Percentiles rank a stretch among this genome's conserved stretches.
phyloP scores from a whole-genome alignment of 2,797 vertebrate genomes.

The Micropoecilia bifurca region DNA sequence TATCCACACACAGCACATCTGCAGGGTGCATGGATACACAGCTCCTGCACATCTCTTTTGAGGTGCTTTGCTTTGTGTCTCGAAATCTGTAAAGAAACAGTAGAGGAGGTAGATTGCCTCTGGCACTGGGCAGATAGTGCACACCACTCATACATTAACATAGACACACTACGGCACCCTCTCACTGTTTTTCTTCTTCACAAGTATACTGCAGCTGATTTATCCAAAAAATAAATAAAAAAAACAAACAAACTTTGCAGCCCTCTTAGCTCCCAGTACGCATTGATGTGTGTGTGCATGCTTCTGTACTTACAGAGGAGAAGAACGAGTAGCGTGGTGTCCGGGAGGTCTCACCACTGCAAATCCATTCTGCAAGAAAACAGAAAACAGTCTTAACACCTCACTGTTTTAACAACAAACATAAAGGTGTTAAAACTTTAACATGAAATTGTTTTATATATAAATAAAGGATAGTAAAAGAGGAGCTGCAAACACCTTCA shows the following conservation, averaged over 20 bases:
- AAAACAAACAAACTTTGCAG: slow-evolving; percentile 34
- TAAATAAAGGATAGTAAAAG: not conserved
- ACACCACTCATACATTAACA: slow-evolving; percentile 10
- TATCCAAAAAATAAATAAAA: slow-evolving; percentile 9
- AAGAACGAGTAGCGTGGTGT: slow-evolving; percentile 89
- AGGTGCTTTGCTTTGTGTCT: slow-evolving; percentile 46
- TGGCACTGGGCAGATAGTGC: slow-evolving; percentile 55
- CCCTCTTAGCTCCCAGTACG: slow-evolving; percentile 58
- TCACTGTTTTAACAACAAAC: slow-evolving; percentile 19
- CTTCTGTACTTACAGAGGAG: slow-evolving; percentile 85
- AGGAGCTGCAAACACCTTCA: not conserved
- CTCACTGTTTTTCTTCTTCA: slow-evolving; percentile 32
- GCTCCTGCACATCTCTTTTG: slow-evolving; percentile 22
- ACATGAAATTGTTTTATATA: not conserved
- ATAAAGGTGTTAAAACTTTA: not conserved
- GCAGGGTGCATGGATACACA: slow-evolving; percentile 6
- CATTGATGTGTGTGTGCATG: slow-evolving; percentile 13
- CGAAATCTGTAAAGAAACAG: slow-evolving; percentile 52
- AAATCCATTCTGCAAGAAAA: slow-evolving; percentile 89
- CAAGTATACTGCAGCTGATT: slow-evolving; percentile 50
- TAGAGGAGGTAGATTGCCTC: slow-evolving; percentile 45
- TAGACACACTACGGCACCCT: slow-evolving; percentile 8
- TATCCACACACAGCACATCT: slow-evolving; percentile 18
- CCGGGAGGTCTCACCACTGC: slow-evolving; percentile 92
- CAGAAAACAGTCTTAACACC: slow-evolving; percentile 47